phyloP scores from a whole-genome alignment of 2,113 vertebrate species.

The Pomatostomus ruficeps region DNA sequence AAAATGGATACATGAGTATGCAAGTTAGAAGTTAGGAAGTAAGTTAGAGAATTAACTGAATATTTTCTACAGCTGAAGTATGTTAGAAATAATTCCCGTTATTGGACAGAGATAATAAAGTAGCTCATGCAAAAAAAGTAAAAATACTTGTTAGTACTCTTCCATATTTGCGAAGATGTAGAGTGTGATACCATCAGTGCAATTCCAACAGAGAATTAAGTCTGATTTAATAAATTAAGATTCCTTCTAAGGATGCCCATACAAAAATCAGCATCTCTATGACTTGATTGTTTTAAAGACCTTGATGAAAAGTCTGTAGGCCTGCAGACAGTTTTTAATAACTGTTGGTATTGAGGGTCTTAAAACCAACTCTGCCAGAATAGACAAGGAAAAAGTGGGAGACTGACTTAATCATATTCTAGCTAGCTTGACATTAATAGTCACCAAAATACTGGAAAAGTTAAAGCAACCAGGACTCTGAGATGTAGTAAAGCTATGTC shows the following conservation, averaged over 20 bases:
- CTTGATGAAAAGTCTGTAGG: neutral
- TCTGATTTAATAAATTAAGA: neutral
- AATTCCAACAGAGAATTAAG: neutral
- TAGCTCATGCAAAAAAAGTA: neutral
- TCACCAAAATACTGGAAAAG: neutral
- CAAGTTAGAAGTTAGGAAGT: neutral
- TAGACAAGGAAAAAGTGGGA: neutral
- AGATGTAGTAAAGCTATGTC: neutral
- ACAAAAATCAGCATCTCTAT: neutral
- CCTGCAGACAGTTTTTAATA: neutral
- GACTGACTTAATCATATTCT: neutral
- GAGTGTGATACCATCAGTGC: neutral
- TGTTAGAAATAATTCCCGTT: neutral
- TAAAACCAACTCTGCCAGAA: neutral
- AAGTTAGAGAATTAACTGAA: neutral
- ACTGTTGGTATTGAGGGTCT: neutral
- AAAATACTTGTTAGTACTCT: neutral
- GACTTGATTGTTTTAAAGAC: neutral
- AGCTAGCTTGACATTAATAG: neutral
- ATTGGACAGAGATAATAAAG: neutral
- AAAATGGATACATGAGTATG: neutral
- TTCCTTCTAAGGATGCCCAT: neutral
- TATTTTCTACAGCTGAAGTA: neutral
- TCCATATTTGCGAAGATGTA: neutral
- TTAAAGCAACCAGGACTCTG: neutral